Conservation (phyloP, 2,113 vertebrate species). For the Lagenorhynchus albirostris region DNA sequence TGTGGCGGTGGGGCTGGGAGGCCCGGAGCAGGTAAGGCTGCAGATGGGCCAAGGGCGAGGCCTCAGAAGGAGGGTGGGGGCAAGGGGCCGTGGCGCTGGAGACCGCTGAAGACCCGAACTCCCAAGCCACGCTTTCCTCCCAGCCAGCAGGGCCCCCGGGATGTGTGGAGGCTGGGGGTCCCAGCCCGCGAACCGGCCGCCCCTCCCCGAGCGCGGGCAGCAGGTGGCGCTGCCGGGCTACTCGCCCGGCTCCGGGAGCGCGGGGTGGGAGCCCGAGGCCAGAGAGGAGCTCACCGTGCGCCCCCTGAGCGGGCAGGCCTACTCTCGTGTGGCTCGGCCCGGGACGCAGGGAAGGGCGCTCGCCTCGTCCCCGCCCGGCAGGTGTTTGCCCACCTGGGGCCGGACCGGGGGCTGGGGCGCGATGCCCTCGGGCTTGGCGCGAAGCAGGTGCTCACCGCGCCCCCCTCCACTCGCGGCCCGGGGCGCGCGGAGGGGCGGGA, state of each 20-base stretch:
- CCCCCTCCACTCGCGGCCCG: background rate
- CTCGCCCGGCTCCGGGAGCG: background rate
- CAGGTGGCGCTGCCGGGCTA: slow-evolving; percentile 28
- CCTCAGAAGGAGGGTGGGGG: background rate
- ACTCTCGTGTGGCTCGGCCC: background rate
- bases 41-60: background rate
- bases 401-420: too few species aligned
- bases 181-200: accelerated
- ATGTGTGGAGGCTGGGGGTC: accelerated
- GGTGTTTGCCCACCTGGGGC: background rate
- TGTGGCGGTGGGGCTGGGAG: background rate
- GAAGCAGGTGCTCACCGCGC: background rate
- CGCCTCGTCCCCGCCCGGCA: background rate
- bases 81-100: background rate
- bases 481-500: background rate
- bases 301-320: too few species aligned
- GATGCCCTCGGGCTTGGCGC: background rate
- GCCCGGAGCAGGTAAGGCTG: background rate
- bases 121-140: background rate
- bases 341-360: background rate
- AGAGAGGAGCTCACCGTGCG: accelerated
- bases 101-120: accelerated
- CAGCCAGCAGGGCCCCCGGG: background rate
- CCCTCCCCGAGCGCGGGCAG: background rate
- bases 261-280: accelerated